phyloP scores from a whole-genome alignment of 2,888 invertebrate species.

The Polydrusus pterygomalis region DNA sequence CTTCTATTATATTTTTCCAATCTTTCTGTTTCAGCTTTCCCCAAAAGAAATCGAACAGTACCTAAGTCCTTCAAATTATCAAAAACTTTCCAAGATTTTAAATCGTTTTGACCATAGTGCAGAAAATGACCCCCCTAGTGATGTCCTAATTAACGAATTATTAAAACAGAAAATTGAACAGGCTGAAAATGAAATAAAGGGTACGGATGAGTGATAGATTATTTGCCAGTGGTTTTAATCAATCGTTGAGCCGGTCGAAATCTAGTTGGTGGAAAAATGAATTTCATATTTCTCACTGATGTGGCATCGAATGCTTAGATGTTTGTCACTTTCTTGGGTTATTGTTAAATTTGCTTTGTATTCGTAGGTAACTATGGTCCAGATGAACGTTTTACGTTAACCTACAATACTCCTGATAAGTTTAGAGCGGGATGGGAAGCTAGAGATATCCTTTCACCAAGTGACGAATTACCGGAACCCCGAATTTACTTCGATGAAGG shows the following conservation, averaged over 20 bases:
- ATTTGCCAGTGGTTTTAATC: too few species aligned
- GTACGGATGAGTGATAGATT: constrained; percentile 31
- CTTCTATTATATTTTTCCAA: background rate
- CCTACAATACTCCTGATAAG: constrained; percentile 72
- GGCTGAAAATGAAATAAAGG: constrained; percentile 54
- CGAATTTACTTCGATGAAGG: constrained; percentile 77
- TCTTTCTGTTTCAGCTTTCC: constrained; percentile 54
- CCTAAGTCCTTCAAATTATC: constrained; percentile 63
- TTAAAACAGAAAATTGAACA: constrained; percentile 32
- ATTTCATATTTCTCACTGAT: too few species aligned
- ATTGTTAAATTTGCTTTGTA: background rate
- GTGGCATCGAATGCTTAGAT: too few species aligned
- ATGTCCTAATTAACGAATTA: constrained; percentile 36
- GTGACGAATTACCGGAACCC: constrained; percentile 72
- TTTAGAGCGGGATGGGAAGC: constrained; percentile 72
- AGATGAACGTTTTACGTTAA: constrained; percentile 68
- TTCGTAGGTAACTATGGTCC: constrained; percentile 37
- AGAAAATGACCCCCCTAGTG: constrained; percentile 31
- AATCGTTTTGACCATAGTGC: constrained; percentile 58
- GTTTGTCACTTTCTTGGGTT: too few species aligned
- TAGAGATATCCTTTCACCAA: constrained; percentile 60
- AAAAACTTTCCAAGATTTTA: constrained; percentile 60
- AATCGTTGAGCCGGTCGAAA: too few species aligned
- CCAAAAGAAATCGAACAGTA: constrained; percentile 64
- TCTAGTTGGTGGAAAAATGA: too few species aligned